Conservation (phyloP, 2,888 invertebrate species). For the Lycaena phlaeas region DNA sequence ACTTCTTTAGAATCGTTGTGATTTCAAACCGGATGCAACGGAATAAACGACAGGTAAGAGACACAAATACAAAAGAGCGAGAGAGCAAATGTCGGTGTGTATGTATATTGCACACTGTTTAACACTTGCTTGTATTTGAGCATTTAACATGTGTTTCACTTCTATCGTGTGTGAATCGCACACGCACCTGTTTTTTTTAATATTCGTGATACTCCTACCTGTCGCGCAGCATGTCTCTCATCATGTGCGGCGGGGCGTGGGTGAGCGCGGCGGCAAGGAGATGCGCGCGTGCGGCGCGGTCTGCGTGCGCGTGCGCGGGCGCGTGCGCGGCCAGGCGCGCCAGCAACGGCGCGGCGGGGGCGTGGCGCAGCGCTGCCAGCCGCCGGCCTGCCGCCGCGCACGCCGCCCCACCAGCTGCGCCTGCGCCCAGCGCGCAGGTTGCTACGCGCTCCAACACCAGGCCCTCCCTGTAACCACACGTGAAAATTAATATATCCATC, state of each 20-base stretch:
- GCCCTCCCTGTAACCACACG: constrained; percentile 32
- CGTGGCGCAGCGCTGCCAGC: constrained; percentile 35
- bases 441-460: constrained; percentile 38
- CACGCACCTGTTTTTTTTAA: no score
- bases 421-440: constrained; percentile 26
- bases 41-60: no score
- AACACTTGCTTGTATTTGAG: no score
- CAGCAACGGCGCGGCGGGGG: constrained; percentile 26
- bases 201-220: no score
- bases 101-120: no score
- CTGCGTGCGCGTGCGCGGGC: constrained; percentile 39
- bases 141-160: no score
- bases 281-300: constrained; percentile 28
- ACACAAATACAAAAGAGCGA: no score
- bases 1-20: no score
- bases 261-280: constrained; percentile 42
- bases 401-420: constrained; percentile 27
- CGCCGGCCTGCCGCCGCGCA: constrained; percentile 33
- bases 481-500: background rate
- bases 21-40: no score
- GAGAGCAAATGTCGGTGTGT: no score
- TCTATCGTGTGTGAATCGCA: no score
- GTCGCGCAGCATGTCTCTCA: constrained; percentile 31
- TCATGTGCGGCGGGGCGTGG: constrained; percentile 19
- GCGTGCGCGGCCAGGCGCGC: constrained; percentile 28